Base-by-base conservation (phyloP, 2,113 vertebrate genomes). In the Phoxinus phoxinus region DNA sequence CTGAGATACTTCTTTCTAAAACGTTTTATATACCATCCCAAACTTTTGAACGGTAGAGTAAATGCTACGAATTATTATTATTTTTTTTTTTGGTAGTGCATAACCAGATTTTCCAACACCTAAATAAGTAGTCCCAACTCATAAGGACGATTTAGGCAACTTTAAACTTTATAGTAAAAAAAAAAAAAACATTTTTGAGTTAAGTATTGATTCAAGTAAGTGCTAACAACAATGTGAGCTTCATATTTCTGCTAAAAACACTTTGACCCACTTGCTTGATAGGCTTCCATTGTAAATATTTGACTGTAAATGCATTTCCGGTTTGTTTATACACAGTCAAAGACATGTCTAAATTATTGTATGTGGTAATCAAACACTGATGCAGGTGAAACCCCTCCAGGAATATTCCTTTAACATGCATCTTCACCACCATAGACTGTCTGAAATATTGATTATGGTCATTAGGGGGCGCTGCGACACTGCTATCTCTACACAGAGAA, bases 381-480 rank as follows among this genome's bases (percentile, higher is more conserved):
- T 30, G 25, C 73, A 75, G 13, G 15, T 30, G n/a, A 79, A 17
- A 2, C 63, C 37, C 37, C 37, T 4, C 46, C 44, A 19, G n/a
- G 4, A 67, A 65, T 46, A 51, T 48, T 30, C 41, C n/a, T 65
- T 51, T 23, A 82, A 21, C 25, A 15, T 23, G 41, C 44, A 65
- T 46, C 25, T 53, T 48, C 10, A 69, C 17, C 65, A 30, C 7
- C 1, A 6, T 32, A 72, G 48, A 35, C 63, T 82, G 80, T 2
- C 1, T 46, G 58, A 46, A 27, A 84, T 21, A 3, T 32, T 79
- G 7, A 71, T 19, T 23, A 3, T 37, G 21, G 53, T 25, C 86
- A 86, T 19, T 13, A 86, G 81, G 51, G 76, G 81, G 81, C 48
- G 71, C 59, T 86, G 69, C 44, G 59, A 72, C 81, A 88, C 80